Conservation (phyloP, 2,888 invertebrate species). For the Diadegma fenestrale region DNA sequence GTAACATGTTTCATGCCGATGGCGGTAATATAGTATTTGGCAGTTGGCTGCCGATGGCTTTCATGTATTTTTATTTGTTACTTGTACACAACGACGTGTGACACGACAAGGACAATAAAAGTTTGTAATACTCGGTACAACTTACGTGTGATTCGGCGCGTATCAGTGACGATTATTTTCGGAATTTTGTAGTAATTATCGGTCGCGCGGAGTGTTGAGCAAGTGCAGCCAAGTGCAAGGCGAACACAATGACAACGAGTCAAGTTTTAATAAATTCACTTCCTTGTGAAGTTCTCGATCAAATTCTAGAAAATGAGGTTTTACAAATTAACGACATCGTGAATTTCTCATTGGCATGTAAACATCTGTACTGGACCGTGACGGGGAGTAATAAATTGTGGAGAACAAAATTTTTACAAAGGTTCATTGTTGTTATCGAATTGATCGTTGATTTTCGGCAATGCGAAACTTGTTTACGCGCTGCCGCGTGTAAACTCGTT, state of each 20-base stretch:
- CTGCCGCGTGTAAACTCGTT: background rate
- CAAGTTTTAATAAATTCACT: conserved; percentile 76
- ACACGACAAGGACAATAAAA: background rate
- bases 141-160: background rate
- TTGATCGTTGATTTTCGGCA: background rate
- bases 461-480: background rate
- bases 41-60: conserved; percentile 2
- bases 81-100: background rate
- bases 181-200: background rate
- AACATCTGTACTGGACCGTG: conserved; percentile 85
- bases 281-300: conserved; percentile 79
- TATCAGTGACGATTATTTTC: conserved; percentile 1
- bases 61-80: conserved; percentile 1
- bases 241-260: conserved; percentile 73
- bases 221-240: background rate
- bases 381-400: conserved; percentile 85
- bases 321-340: conserved; percentile 84
- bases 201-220: background rate
- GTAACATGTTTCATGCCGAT: background rate
- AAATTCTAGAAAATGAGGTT: conserved; percentile 78
- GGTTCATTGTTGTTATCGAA: conserved; percentile 76
- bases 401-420: conserved; percentile 85
- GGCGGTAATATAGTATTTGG: conserved; percentile 15
- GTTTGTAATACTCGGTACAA: background rate
- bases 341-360: conserved; percentile 86